phyloP scores from a whole-genome alignment of 2,888 invertebrate genomes.

The Erynnis tages region DNA sequence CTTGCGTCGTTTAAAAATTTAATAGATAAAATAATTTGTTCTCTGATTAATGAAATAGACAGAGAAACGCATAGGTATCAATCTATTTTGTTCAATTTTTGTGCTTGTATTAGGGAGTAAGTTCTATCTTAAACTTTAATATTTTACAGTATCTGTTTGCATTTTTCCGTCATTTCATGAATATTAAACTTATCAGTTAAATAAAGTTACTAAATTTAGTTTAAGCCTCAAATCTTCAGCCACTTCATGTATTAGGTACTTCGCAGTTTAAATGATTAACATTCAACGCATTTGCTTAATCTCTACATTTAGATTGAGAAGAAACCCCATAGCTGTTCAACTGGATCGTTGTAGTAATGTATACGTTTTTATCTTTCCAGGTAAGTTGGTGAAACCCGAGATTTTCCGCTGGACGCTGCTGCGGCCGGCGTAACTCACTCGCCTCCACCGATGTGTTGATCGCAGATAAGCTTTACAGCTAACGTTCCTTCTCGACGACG shows the following conservation, averaged over 20 bases:
- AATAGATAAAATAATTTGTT: constrained; percentile 12
- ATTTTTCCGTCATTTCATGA: no score
- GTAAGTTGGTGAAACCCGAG: constrained; percentile 72
- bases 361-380: constrained; percentile 68
- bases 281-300: no score
- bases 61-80: background rate
- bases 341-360: constrained; percentile 46
- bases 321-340: constrained; percentile 34
- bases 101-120: no score
- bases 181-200: no score
- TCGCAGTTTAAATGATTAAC: no score
- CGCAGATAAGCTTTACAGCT: constrained; percentile 35
- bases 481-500: constrained; percentile 19
- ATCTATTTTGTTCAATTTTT: constrained; percentile 9
- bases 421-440: constrained; percentile 32
- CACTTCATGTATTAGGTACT: no score
- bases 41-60: background rate
- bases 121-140: no score
- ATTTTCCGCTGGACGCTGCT: constrained; percentile 34
- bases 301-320: background rate
- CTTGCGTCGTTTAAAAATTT: constrained; percentile 26
- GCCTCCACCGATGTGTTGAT: constrained; percentile 32
- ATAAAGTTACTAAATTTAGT: no score
- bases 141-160: no score
- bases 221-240: no score